Conservation (phyloP, 1,140 invertebrate genomes). For the Brachionus sp. region DNA sequence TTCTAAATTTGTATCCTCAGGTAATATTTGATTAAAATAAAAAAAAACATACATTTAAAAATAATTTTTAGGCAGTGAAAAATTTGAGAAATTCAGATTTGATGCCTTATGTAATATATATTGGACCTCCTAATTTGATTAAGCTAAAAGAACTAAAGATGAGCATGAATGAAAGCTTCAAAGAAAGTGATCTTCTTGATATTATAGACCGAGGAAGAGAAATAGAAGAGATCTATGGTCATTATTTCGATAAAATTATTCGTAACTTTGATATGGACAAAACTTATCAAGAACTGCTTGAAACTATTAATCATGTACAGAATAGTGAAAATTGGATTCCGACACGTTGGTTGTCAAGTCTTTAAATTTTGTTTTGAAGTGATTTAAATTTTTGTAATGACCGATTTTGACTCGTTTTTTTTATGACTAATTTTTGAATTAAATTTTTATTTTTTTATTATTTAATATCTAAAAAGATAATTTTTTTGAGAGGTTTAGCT, state of each 20-base stretch:
- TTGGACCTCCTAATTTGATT: constrained; percentile 89
- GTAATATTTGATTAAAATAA: background rate
- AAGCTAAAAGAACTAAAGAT: constrained; percentile 86
- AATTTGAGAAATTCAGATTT: constrained; percentile 84
- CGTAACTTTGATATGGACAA: constrained; percentile 91
- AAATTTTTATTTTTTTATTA: background rate
- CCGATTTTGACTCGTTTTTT: constrained; percentile 6
- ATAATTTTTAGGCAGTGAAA: constrained; percentile 68
- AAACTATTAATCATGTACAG: constrained; percentile 88
- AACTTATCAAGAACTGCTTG: constrained; percentile 83
- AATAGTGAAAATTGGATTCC: constrained; percentile 96
- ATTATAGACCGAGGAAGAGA: constrained; percentile 92
- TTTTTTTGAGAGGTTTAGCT: background rate
- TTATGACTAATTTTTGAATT: background rate
- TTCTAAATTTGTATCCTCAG: constrained; percentile 86
- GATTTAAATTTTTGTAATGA: background rate
- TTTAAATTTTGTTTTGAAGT: background rate
- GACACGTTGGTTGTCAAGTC: constrained; percentile 69
- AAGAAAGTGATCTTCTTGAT: constrained; percentile 90
- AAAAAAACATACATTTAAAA: background rate
- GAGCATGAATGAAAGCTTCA: constrained; percentile 63
- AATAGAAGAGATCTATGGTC: constrained; percentile 93
- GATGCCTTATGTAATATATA: constrained; percentile 93
- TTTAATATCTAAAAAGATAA: background rate
- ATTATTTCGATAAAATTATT: constrained; percentile 93